Percentiles rank a stretch among this genome's conserved stretches.
Conservation (phyloP, 2,888 invertebrate species). For the Pterostichus madidus region DNA sequence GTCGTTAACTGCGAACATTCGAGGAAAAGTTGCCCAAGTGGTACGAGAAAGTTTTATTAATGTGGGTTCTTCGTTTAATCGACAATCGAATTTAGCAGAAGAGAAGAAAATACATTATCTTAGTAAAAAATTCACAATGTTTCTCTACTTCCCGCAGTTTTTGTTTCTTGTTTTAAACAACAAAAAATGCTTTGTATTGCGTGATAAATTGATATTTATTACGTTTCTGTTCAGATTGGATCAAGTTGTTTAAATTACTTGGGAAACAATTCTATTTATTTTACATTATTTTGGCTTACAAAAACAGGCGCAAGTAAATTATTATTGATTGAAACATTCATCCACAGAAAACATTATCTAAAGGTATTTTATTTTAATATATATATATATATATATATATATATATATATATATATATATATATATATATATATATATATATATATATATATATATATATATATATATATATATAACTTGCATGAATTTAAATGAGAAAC, state of each 20-base stretch:
- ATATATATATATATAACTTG: too few species aligned
- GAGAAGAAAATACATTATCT: slow-evolving; percentile 18
- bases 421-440: too few species aligned
- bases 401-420: too few species aligned
- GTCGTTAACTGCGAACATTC: slow-evolving; percentile 20
- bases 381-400: too few species aligned
- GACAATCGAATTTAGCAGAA: slow-evolving; percentile 23
- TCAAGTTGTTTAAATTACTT: neutral
- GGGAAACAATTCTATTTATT: neutral
- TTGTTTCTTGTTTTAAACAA: slow-evolving; percentile 1
- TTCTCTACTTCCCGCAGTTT: neutral
- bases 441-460: too few species aligned
- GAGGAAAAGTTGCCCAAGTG: slow-evolving; percentile 9
- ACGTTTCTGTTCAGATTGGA: neutral
- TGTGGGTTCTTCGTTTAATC: slow-evolving; percentile 12
- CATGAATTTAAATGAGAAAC: too few species aligned
- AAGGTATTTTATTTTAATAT: too few species aligned
- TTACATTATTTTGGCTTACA: neutral
- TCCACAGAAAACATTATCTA: too few species aligned
- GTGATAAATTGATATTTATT: slow-evolving; percentile 8
- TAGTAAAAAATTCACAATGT: slow-evolving; percentile 9
- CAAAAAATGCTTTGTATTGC: neutral
- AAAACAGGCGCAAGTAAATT: neutral
- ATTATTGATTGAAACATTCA: too few species aligned
- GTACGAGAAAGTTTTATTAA: slow-evolving; percentile 32